Percentiles rank a stretch among this genome's conserved stretches.
phyloP scores from a whole-genome alignment of 2,888 invertebrate genomes.

The Phragmatobia fuliginosa region DNA sequence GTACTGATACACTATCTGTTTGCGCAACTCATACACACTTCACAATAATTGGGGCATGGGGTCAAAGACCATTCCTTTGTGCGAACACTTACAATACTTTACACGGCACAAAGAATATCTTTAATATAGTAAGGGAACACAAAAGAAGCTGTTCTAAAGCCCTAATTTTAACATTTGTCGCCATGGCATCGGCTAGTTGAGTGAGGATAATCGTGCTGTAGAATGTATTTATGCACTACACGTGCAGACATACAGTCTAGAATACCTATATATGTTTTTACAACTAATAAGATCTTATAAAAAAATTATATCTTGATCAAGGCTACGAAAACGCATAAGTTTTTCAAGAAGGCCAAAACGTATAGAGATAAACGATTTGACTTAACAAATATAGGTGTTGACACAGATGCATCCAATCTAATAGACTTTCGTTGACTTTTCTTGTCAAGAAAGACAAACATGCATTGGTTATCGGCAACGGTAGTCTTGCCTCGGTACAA shows the following conservation, averaged over 20 bases:
- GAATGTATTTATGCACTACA: not conserved
- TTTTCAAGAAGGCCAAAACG: conserved; percentile 6
- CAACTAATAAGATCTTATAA: conserved; percentile 9
- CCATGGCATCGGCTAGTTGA: conserved; percentile 11
- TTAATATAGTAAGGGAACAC: conserved; percentile 43
- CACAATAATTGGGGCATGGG: conserved; percentile 66
- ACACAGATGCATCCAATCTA: conserved; percentile 48
- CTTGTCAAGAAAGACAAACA: conserved; percentile 45
- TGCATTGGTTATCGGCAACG: conserved; percentile 55
- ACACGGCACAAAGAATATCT: conserved; percentile 49
- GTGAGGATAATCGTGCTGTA: not conserved
- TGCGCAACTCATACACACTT: conserved; percentile 46
- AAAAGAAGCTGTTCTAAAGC: conserved; percentile 31
- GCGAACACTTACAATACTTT: conserved; percentile 52
- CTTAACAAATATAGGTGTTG: conserved; percentile 37
- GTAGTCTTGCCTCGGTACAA: conserved; percentile 43
- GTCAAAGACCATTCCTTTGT: conserved; percentile 74
- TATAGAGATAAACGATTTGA: conserved; percentile 40
- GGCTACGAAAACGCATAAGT: conserved; percentile 10
- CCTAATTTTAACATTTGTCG: conserved; percentile 33
- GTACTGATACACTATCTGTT: conserved; percentile 54
- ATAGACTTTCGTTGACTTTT: conserved; percentile 45
- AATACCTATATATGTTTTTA: conserved; percentile 2
- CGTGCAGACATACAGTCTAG: conserved; percentile 7
- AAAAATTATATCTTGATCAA: conserved; percentile 15